A percentile compares a stretch with the other conserved stretches of the same genome.
These are phyloP conservation scores for Psittacula echo DNA, from an alignment of 2,797 vertebrate species.

Conservation along the genomic window DNA sequence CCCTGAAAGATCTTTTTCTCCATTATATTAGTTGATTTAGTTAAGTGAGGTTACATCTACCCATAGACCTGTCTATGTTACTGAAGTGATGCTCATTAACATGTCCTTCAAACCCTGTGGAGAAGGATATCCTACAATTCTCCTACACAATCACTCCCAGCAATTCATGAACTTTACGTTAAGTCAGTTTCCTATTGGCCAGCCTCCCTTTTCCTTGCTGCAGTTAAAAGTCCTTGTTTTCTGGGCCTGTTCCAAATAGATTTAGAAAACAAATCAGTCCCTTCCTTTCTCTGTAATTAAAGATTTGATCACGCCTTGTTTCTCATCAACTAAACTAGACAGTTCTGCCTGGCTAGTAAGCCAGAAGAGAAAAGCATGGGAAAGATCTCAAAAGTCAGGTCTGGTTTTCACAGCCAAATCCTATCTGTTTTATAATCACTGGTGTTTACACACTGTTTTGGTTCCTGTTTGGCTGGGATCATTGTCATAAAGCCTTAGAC, in stretches of 20 bases:
- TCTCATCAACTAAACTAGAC: neutral
- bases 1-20: neutral
- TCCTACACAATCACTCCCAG: neutral
- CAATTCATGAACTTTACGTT: neutral
- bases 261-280: neutral
- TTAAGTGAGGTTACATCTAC: neutral
- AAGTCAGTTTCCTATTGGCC: neutral
- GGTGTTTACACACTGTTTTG: neutral
- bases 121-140: neutral
- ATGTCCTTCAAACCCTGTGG: neutral
- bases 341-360: neutral
- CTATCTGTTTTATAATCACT: neutral
- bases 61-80: neutral
- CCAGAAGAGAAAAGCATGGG: neutral
- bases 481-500: conserved; percentile 14
- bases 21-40: neutral
- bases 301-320: neutral
- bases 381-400: neutral
- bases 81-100: neutral
- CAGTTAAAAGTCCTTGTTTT: neutral
- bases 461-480: conserved; percentile 41
- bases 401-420: neutral
- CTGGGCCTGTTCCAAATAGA: neutral
- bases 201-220: neutral
- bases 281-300: neutral